A percentile compares a stretch with the other conserved stretches of the same genome.
Evolutionary conservation across 92 coral and sea anemone species (phyloP).

Genomic region (Bergia sp.): DNA sequence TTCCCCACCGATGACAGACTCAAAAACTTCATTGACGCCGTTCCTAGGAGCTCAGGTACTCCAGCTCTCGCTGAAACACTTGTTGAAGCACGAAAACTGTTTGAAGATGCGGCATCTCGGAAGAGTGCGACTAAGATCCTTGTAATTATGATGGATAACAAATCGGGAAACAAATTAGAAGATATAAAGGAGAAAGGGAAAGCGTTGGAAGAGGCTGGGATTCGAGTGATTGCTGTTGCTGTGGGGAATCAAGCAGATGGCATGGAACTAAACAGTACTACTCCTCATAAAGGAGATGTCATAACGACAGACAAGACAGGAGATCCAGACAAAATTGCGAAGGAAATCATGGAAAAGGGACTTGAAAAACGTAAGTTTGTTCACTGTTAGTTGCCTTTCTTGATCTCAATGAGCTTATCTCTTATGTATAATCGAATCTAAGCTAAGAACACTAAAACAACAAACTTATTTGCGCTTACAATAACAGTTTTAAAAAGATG

Average conservation of each 20-base stretch:
- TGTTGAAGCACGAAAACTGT: slow-evolving; percentile 53
- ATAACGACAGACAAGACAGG: slow-evolving; percentile 57
- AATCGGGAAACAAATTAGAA: slow-evolving; percentile 60
- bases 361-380: slow-evolving; percentile 27
- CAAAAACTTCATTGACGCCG: slow-evolving; percentile 28
- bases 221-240: slow-evolving; percentile 84
- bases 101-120: slow-evolving; percentile 55
- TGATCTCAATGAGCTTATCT: too few species aligned
- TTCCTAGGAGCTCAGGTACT: slow-evolving; percentile 41
- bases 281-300: slow-evolving; percentile 65
- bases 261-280: slow-evolving; percentile 64
- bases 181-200: slow-evolving; percentile 61
- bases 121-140: slow-evolving; percentile 76
- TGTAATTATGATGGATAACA: slow-evolving; percentile 78
- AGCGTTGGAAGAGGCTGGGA: slow-evolving; percentile 66
- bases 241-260: slow-evolving; percentile 71
- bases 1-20: slow-evolving; percentile 40
- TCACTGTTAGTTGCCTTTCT: neutral
- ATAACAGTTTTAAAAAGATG: too few species aligned
- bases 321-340: slow-evolving; percentile 74
- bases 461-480: too few species aligned
- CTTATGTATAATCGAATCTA: neutral
- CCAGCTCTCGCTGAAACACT: slow-evolving; percentile 48
- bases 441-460: neutral
- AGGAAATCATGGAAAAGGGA: slow-evolving; percentile 63